Conservation (phyloP, 2,113 vertebrate genomes). For the Myotis davidii region DNA sequence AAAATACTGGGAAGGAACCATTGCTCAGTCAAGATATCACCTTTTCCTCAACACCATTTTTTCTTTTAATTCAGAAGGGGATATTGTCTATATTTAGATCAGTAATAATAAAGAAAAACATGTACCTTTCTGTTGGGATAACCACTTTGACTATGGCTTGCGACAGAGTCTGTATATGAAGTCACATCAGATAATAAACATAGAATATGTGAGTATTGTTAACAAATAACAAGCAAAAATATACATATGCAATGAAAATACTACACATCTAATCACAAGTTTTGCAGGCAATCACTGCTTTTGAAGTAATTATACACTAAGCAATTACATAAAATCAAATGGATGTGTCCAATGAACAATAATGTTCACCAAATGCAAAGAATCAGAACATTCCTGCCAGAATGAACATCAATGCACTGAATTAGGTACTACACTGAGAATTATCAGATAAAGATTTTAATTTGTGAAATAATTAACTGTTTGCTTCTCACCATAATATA, state of each 20-base stretch:
- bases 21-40: conserved; percentile 97
- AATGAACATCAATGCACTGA: conserved; percentile 86
- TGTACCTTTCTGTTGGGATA: conserved; percentile 99
- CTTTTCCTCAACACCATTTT: conserved; percentile 90
- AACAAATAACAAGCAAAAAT: conserved; percentile 99
- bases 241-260: conserved; percentile 98
- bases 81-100: conserved; percentile 97
- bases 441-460: conserved; percentile 85
- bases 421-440: conserved; percentile 86
- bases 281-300: conserved; percentile 92
- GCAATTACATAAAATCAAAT: conserved; percentile 88
- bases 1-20: conserved; percentile 85
- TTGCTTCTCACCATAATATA: conserved; percentile 79
- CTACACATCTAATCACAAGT: conserved; percentile 93
- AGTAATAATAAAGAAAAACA: conserved; percentile 99
- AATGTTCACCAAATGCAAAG: conserved; percentile 87
- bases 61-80: conserved; percentile 94
- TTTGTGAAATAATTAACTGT: conserved; percentile 83
- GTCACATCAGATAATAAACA: conserved; percentile 99
- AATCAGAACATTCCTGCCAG: conserved; percentile 87
- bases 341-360: conserved; percentile 86
- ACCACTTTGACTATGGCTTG: conserved; percentile 99
- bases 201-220: conserved; percentile 99
- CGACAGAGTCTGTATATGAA: conserved; percentile 99
- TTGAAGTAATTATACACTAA: conserved; percentile 89